These are phyloP conservation scores for Pogona vitticeps DNA, from an alignment of 2,113 vertebrate genomes.

Conservation along the genomic window DNA sequence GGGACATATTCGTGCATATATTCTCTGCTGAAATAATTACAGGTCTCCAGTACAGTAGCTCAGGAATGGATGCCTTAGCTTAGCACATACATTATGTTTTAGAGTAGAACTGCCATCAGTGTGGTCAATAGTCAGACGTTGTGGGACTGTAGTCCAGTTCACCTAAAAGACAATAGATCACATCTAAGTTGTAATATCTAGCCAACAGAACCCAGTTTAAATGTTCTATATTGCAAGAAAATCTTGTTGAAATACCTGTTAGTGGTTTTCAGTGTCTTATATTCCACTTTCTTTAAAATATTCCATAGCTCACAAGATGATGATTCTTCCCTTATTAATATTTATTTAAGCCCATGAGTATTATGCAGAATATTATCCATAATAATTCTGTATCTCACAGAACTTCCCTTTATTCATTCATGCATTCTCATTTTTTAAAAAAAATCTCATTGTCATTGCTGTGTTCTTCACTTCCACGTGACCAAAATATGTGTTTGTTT, in stretches of 20 bases:
- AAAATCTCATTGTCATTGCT: constrained; percentile 26
- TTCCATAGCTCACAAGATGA: neutral
- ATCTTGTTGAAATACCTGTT: neutral
- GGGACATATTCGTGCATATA: neutral
- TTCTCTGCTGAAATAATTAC: neutral
- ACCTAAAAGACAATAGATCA: no score
- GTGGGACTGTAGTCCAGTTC: no score
- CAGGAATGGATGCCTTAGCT: no score
- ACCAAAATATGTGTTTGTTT: constrained; percentile 23
- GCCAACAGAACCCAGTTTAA: neutral
- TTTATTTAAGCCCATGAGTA: neutral
- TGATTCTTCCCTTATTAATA: neutral
- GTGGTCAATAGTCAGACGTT: no score
- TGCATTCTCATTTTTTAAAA: neutral
- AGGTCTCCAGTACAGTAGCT: no score
- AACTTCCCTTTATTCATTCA: constrained; percentile 8
- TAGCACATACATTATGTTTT: no score
- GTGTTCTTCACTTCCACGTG: constrained; percentile 29
- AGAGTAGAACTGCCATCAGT: neutral
- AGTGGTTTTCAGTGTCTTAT: neutral
- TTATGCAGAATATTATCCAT: neutral
- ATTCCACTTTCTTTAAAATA: neutral
- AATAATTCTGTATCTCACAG: neutral
- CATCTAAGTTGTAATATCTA: no score
- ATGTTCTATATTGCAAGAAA: neutral